Conservation (phyloP, 2,797 vertebrate species). For the Syndactyla subalaris region DNA sequence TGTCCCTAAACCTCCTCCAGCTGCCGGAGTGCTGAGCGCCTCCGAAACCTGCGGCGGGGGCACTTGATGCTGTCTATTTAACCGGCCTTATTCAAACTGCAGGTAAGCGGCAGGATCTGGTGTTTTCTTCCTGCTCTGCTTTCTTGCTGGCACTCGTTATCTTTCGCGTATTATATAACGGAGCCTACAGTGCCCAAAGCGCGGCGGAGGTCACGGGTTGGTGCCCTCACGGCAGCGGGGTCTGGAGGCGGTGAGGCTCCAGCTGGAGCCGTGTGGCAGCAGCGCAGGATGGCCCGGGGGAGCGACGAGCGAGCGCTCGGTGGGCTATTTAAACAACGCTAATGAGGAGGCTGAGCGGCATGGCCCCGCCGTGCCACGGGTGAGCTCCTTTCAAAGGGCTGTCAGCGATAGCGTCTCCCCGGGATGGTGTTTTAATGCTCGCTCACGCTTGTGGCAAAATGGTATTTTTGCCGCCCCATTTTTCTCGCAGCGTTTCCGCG, state of each 20-base stretch:
- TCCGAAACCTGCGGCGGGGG: neutral
- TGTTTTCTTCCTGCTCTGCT: neutral
- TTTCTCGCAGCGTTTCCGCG: accelerated
- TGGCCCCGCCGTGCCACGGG: neutral
- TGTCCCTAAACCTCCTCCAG: neutral
- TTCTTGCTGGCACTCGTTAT: neutral
- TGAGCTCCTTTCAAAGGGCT: neutral
- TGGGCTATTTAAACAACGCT: neutral
- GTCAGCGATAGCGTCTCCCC: neutral
- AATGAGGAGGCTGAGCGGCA: neutral
- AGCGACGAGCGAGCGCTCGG: neutral
- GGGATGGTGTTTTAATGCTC: neutral
- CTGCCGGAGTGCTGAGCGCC: no score
- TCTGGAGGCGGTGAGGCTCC: neutral
- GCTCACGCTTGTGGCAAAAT: accelerated
- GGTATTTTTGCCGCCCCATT: neutral
- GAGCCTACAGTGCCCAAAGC: accelerated
- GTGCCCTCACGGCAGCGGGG: neutral
- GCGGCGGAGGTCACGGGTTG: no score
- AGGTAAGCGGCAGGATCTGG: neutral
- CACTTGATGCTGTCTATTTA: neutral
- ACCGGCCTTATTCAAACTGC: neutral
- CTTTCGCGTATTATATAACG: accelerated
- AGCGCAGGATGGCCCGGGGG: neutral
- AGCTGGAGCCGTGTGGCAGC: neutral